Percentiles rank a stretch among this genome's conserved stretches.
Conservation (phyloP, 2,113 vertebrate species). For the Mus musculus region DNA sequence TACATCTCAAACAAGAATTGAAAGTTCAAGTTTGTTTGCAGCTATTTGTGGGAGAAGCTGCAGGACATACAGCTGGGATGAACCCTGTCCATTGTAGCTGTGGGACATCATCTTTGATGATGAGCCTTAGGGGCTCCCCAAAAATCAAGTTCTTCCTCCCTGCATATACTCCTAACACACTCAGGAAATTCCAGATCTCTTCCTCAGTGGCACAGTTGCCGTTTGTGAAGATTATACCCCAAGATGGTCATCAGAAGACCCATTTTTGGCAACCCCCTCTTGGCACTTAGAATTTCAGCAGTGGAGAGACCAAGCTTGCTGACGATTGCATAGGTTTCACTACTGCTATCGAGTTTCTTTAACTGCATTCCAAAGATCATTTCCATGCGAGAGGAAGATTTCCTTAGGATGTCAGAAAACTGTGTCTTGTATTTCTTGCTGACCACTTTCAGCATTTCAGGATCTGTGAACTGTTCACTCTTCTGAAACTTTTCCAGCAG, state of each 20-base stretch:
- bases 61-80: background rate
- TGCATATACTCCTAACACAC: background rate
- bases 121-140: background rate
- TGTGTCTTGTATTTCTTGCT: too few relatives aligned
- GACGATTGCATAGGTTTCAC: too few relatives aligned
- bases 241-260: background rate
- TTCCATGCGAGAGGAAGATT: too few relatives aligned
- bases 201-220: conserved; percentile 1
- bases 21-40: background rate
- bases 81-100: background rate
- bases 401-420: too few relatives aligned
- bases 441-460: too few relatives aligned
- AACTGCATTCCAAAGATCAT: too few relatives aligned
- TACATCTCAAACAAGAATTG: background rate
- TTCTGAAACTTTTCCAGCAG: too few relatives aligned
- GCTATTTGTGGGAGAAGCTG: background rate
- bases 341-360: too few relatives aligned
- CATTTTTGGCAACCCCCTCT: background rate
- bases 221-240: background rate
- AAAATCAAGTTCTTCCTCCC: background rate
- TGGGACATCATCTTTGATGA: background rate
- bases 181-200: conserved; percentile 4
- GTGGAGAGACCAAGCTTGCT: too few relatives aligned
- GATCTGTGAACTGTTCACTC: too few relatives aligned
- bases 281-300: background rate